Conservation (phyloP, 2,113 vertebrate genomes). For the Lamprotornis superbus region DNA sequence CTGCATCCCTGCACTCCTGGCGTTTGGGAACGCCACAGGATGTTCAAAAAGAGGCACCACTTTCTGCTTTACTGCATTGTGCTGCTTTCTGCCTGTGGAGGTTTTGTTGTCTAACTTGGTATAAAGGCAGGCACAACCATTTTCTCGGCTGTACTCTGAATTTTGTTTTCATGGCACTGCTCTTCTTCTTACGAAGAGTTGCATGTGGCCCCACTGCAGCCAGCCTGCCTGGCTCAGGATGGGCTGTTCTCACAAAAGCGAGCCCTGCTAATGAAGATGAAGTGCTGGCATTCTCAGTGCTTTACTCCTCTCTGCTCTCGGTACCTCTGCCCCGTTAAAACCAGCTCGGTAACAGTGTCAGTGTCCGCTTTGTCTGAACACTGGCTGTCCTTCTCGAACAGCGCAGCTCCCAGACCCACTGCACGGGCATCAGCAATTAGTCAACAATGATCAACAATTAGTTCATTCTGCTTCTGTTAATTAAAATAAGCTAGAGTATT, state of each 20-base stretch:
- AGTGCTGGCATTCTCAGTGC: background rate
- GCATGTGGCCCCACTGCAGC: accelerated
- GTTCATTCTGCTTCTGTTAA: background rate
- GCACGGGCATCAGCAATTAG: background rate
- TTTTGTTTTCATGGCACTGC: background rate
- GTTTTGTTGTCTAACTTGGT: background rate
- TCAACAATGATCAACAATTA: background rate
- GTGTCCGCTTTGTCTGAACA: background rate
- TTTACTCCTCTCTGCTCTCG: background rate
- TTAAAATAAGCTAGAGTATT: background rate
- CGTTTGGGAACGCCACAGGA: background rate
- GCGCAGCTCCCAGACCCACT: background rate
- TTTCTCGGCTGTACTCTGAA: background rate
- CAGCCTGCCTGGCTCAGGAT: background rate
- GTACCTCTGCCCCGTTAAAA: background rate
- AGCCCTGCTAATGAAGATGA: background rate
- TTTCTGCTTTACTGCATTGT: background rate
- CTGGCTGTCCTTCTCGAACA: background rate
- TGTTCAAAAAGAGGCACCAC: accelerated
- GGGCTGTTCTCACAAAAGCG: accelerated
- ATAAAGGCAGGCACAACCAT: background rate
- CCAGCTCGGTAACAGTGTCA: background rate
- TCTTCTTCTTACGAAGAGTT: background rate
- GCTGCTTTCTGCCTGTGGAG: background rate
- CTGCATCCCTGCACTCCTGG: background rate